phyloP scores from a whole-genome alignment of 2,888 invertebrate genomes.

The Drosophila kuntzei region DNA sequence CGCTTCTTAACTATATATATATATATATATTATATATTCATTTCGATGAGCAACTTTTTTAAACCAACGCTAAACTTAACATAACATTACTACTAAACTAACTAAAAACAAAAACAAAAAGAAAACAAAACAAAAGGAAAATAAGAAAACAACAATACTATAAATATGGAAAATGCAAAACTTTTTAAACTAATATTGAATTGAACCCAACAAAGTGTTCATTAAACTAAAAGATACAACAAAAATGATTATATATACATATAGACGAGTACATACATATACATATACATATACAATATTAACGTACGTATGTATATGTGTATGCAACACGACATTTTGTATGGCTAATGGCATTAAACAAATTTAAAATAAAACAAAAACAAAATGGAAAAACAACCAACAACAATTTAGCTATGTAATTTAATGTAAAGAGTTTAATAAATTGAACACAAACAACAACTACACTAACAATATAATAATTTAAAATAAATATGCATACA shows the following conservation, averaged over 20 bases:
- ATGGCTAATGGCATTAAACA: slow-evolving; percentile 63
- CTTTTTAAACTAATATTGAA: slow-evolving; percentile 80
- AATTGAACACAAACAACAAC: slow-evolving; percentile 57
- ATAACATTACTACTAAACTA: slow-evolving; percentile 42
- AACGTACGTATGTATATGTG: slow-evolving; percentile 32
- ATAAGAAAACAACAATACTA: slow-evolving; percentile 38
- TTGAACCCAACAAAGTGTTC: slow-evolving; percentile 85
- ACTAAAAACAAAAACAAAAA: slow-evolving; percentile 51
- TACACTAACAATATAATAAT: slow-evolving; percentile 39
- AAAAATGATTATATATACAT: slow-evolving; percentile 20
- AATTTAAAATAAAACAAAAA: slow-evolving; percentile 14
- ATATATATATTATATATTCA: slow-evolving; percentile 32
- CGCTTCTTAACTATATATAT: slow-evolving; percentile 73
- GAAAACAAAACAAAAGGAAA: slow-evolving; percentile 30
- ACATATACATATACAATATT: slow-evolving; percentile 29
- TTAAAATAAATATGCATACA: slow-evolving; percentile 39
- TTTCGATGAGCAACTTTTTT: slow-evolving; percentile 71
- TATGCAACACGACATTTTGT: slow-evolving; percentile 69
- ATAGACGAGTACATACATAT: slow-evolving; percentile 29
- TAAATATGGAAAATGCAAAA: slow-evolving; percentile 50
- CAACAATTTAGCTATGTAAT: slow-evolving; percentile 71
- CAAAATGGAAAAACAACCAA: slow-evolving; percentile 24
- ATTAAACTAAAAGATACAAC: slow-evolving; percentile 78
- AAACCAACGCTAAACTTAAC: slow-evolving; percentile 70
- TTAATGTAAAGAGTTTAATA: slow-evolving; percentile 75